Evolutionary conservation across 2,113 vertebrate genomes (phyloP).

Genomic region (Mus musculus): GRCm39 chr15:92034501-92035000

Average conservation of each 20-base stretch:
- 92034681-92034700: neutral
- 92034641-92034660: neutral
- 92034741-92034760: neutral
- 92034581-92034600: neutral
- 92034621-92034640: neutral
- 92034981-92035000: slow-evolving; percentile 65
- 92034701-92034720: neutral
- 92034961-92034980: slow-evolving; percentile 50
- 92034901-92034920: neutral
- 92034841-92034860: neutral
- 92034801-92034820: neutral
- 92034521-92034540: neutral
- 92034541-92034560: neutral
- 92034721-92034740: neutral
- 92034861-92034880: neutral
- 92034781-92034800: neutral
- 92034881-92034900: neutral
- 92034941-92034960: slow-evolving; percentile 17
- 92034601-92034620: neutral
- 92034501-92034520: neutral
- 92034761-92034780: neutral
- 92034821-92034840: neutral
- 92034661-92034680: neutral
- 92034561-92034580: neutral
- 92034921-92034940: slow-evolving; percentile 36